Evolutionary conservation across 2,113 vertebrate species (phyloP), one percentile per base, ranked within the genome.

Genomic region (Datnioides undecimradiatus): DNA sequence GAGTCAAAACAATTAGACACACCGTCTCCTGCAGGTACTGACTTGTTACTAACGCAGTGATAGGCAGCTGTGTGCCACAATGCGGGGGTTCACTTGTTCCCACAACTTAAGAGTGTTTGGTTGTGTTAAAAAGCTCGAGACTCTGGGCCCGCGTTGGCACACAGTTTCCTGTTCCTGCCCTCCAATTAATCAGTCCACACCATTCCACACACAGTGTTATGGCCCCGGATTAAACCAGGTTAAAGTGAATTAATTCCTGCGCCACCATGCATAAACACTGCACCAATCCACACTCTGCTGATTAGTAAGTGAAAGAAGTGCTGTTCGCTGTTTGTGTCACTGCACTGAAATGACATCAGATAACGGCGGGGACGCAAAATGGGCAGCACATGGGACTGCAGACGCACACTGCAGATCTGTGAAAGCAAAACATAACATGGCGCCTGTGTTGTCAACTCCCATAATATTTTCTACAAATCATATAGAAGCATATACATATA

Each of bases 201-300:
- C 68, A 85, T 2, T 85, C 67, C 80, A 85, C 84, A 82, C 80
- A 80, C 75, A 71, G 59, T 66, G 87, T 88, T 85, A 83, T 34
- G 43, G 65, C 45, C 33, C 49, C 64, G 78, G 74, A 84, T 70
- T 34, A 85, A 85, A 80, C 73, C 78, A 72, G 75, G 38, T 75
- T 46, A 17, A 80, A 69, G 43, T 40, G 43, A 69, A 73, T 79
- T 38, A 19, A 52, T 45, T 13, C 69, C 19, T 40, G 69, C 75
- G 74, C 33, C 51, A 54, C 31, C 85, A 88, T 90, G 89, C 89
- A 82, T 29, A 2, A 82, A 89, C 52, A 83, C 85, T 25, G 68
- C 74, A 34, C 65, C 80, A 84, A 64, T 58, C 48, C n/a, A 69
- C 73, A 73, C 55, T 79, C 77, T 55, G 67, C 71, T 48, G 69